Base-by-base conservation (phyloP, 1,140 invertebrate genomes). In the Oreohelix idahoensis region DNA sequence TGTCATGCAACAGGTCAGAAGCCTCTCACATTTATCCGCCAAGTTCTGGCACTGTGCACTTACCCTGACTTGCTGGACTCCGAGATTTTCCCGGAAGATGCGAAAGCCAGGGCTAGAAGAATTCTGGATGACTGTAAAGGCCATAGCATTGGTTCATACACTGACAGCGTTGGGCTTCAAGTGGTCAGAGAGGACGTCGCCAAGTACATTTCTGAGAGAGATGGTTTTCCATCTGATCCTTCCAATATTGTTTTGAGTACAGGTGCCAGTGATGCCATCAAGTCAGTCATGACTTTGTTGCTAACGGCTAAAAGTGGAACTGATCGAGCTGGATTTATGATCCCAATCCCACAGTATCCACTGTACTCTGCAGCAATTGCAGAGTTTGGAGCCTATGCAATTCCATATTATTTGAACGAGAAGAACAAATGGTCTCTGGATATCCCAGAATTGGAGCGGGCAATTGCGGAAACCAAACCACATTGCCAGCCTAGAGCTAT, bases 281-380 rank as follows among this genome's bases (percentile, higher is more conserved):
- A 97, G 94, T 93, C 95, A 39, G 93, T 96, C 26, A 88, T 97
- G 73, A 95, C 95, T 78, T 89, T 97, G 51, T 94, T 97, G 84
- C 95, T 95, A 87, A 90, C 94, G 11, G 88, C 89, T 20, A 91
- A 95, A 45, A 88, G 92, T 75, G 94, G 94, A 13, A 95, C 95
- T 87, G 93, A 93, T 93, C 92, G 83, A 73, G 90, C 95, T 85
- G 97, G 97, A 63, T 95, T 99, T 0, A 96, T 99, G 96, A 96
- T 99, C 86, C 98, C 98, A 0, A 99, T 99, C 90, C 98, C 98
- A 0, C 98, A 99, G 91, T 99, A 99, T 94, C 98, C 98, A n/a
- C 93, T 99, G 0, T 99, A 99, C 93, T 98, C 98, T 0, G 98
- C 98, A 0, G 96, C 97, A 0, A 93, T 99, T 26, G 96, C 92